Evolutionary conservation across 2,113 vertebrate species (phyloP).

Genomic region (Orycteropus afer): DNA sequence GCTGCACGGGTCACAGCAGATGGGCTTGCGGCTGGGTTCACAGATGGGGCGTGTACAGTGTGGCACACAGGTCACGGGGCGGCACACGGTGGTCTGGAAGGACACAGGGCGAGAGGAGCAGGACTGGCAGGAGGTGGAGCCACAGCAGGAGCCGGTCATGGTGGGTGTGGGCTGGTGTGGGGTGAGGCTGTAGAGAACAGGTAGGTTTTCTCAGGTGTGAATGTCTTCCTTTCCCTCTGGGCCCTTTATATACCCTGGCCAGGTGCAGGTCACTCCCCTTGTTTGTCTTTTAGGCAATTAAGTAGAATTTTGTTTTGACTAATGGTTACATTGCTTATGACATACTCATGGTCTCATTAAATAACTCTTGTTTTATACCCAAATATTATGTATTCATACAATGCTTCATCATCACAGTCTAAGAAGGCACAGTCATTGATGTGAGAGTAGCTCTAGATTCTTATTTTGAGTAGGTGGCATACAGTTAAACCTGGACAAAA

Average conservation of each 20-base stretch:
- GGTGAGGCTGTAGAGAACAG: neutral
- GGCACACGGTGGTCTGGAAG: slow-evolving; percentile 53
- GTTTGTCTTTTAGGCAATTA: slow-evolving; percentile 57
- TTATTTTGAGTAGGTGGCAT: neutral
- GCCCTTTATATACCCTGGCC: no score
- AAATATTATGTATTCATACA: neutral
- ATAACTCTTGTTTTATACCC: neutral
- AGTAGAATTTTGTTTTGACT: slow-evolving; percentile 55
- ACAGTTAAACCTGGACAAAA: neutral
- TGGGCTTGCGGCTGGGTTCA: neutral
- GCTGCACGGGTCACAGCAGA: neutral
- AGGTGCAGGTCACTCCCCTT: neutral
- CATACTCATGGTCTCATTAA: slow-evolving; percentile 44
- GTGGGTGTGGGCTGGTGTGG: neutral
- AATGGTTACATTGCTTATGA: slow-evolving; percentile 6
- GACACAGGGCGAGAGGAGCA: slow-evolving; percentile 53
- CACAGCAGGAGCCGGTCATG: slow-evolving; percentile 60
- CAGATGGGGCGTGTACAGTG: neutral
- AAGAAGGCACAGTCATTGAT: neutral
- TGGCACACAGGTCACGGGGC: slow-evolving; percentile 31
- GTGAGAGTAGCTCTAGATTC: neutral
- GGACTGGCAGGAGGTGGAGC: slow-evolving; percentile 44
- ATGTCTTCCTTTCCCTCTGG: neutral
- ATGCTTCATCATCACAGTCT: slow-evolving; percentile 10
- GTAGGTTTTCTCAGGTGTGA: neutral